Percentiles rank a stretch among this genome's conserved stretches.
phyloP scores from a whole-genome alignment of 2,113 vertebrate species.

The Cinclus mexicanus region DNA sequence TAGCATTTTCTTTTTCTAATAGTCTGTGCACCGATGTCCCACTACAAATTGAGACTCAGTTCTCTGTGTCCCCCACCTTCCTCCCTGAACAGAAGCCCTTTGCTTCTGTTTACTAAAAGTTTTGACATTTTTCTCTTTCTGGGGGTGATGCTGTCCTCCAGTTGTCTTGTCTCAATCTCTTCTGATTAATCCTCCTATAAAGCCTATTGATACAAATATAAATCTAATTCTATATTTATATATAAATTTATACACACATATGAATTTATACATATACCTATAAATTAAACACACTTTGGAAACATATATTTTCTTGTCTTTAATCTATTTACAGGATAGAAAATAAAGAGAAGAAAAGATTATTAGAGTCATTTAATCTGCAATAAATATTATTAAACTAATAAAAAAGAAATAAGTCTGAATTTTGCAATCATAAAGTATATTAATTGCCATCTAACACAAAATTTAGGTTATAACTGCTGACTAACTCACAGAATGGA shows the following conservation, averaged over 20 bases:
- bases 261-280: background rate
- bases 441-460: background rate
- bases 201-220: background rate
- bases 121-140: background rate
- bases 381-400: background rate
- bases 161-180: background rate
- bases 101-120: background rate
- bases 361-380: background rate
- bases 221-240: background rate
- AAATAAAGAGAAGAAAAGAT: background rate
- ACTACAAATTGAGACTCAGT: background rate
- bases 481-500: background rate
- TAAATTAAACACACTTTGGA: background rate
- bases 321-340: background rate
- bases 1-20: background rate
- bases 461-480: background rate
- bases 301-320: background rate
- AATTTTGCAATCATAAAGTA: background rate
- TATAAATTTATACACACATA: background rate
- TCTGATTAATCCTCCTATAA: background rate
- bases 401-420: background rate
- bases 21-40: background rate
- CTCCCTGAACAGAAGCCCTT: background rate
- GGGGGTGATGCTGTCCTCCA: rapidly evolving
- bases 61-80: background rate